Conservation (phyloP, 2,797 vertebrate genomes). For the Rhynchotus rufescens region DNA sequence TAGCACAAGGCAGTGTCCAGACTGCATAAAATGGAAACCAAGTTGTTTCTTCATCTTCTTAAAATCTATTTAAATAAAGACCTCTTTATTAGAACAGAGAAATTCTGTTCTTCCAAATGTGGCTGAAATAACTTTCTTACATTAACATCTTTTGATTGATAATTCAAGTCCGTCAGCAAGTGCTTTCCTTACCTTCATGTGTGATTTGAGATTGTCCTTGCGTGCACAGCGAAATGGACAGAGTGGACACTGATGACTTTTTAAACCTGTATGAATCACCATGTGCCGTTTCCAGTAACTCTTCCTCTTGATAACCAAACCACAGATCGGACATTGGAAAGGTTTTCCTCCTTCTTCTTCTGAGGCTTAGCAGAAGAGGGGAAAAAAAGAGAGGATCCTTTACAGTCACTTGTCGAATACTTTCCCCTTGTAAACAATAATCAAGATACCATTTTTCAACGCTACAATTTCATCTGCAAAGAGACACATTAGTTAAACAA, state of each 20-base stretch:
- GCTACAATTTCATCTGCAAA: conserved; percentile 8
- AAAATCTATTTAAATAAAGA: neutral
- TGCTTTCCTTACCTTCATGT: conserved; percentile 93
- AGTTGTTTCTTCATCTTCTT: neutral
- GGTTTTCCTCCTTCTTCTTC: conserved; percentile 98
- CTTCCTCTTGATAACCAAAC: conserved; percentile 99
- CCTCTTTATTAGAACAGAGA: neutral
- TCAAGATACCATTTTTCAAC: conserved; percentile 11
- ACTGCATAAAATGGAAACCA: neutral
- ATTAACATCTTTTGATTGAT: neutral
- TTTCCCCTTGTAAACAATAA: neutral
- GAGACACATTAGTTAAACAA: neutral
- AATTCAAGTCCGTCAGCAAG: neutral
- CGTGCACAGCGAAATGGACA: conserved; percentile 99
- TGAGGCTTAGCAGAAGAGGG: conserved; percentile 83
- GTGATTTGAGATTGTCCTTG: conserved; percentile 99
- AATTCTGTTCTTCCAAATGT: neutral
- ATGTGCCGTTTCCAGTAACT: conserved; percentile 99
- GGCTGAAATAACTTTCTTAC: neutral
- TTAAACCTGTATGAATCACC: conserved; percentile 99
- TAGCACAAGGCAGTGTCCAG: neutral
- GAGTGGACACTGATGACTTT: conserved; percentile 98
- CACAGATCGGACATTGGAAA: conserved; percentile 99
- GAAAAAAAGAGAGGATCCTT: conserved; percentile 52
- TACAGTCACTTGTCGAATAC: conserved; percentile 28